phyloP scores from a whole-genome alignment of 2,888 invertebrate genomes.

The Pedicia rivosa region DNA sequence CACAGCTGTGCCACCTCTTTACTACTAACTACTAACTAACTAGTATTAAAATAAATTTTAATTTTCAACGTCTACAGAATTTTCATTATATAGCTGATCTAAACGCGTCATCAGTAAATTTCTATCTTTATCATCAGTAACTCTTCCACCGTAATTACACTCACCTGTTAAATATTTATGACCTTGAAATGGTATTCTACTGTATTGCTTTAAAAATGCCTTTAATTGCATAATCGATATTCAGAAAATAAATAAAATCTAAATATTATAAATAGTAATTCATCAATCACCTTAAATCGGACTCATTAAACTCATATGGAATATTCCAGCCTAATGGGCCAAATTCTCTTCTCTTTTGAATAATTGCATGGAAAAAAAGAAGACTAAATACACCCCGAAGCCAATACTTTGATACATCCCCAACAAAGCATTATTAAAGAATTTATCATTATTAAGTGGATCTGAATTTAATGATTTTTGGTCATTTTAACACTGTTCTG shows the following conservation, averaged over 20 bases:
- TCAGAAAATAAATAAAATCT: conserved; percentile 14
- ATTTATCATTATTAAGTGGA: conserved; percentile 67
- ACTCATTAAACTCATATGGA: conserved; percentile 91
- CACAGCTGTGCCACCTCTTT: conserved; percentile 73
- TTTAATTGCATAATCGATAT: conserved; percentile 33
- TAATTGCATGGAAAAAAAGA: conserved; percentile 86
- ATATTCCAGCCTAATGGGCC: conserved; percentile 94
- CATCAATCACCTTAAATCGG: conserved; percentile 67
- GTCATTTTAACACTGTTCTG: conserved; percentile 91
- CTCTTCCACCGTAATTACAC: conserved; percentile 90
- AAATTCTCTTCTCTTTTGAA: conserved; percentile 84
- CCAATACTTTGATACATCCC: conserved; percentile 36
- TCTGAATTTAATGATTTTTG: conserved; percentile 80
- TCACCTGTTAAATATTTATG: conserved; percentile 81
- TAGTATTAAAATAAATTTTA: conserved; percentile 30
- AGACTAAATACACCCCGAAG: conserved; percentile 68
- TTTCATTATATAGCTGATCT: conserved; percentile 59
- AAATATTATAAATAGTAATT: conserved; percentile 6
- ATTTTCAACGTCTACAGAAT: conserved; percentile 49
- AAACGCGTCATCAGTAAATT: conserved; percentile 67
- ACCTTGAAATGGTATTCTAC: conserved; percentile 74
- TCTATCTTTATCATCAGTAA: conserved; percentile 87
- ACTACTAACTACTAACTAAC: conserved; percentile 72
- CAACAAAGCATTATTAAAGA: conserved; percentile 48
- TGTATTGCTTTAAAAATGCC: conserved; percentile 81